These are phyloP conservation scores for Lindbergichthys nudifrons DNA, from an alignment of 2,797 vertebrate genomes.

Conservation along the genomic window DNA sequence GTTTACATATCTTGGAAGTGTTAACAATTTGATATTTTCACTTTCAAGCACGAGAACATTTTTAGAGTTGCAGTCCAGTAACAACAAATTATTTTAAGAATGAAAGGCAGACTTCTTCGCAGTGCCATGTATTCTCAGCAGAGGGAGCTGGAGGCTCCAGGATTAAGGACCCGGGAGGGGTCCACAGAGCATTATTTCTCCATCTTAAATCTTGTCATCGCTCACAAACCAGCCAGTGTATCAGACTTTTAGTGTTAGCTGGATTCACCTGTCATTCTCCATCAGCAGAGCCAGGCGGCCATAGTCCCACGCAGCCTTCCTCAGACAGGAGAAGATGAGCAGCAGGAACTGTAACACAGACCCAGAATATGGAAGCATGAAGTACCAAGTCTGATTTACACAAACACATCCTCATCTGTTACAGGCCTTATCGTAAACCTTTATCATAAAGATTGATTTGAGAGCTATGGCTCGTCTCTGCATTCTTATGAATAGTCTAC, in stretches of 20 bases:
- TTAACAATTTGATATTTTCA: neutral
- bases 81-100: neutral
- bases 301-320: conserved; percentile 98
- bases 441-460: neutral
- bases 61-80: neutral
- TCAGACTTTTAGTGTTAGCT: conserved; percentile 6
- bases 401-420: conserved; percentile 16
- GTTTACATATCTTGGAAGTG: neutral
- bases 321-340: conserved; percentile 94
- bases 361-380: conserved; percentile 25
- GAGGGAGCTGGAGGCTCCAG: conserved; percentile 65
- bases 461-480: conserved; percentile 6
- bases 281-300: conserved; percentile 95
- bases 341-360: conserved; percentile 87
- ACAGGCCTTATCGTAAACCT: neutral
- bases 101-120: neutral
- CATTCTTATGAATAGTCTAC: neutral
- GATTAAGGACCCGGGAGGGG: conserved; percentile 26
- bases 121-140: conserved; percentile 63
- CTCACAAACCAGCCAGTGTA: conserved; percentile 23
- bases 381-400: conserved; percentile 8
- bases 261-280: conserved; percentile 92
- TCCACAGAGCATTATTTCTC: conserved; percentile 34
- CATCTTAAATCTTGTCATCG: conserved; percentile 54
- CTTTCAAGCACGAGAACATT: neutral